A percentile compares a stretch with the other conserved stretches of the same genome.
phyloP scores from a whole-genome alignment of 2,113 vertebrate genomes.

The Solenodon paradoxus region DNA sequence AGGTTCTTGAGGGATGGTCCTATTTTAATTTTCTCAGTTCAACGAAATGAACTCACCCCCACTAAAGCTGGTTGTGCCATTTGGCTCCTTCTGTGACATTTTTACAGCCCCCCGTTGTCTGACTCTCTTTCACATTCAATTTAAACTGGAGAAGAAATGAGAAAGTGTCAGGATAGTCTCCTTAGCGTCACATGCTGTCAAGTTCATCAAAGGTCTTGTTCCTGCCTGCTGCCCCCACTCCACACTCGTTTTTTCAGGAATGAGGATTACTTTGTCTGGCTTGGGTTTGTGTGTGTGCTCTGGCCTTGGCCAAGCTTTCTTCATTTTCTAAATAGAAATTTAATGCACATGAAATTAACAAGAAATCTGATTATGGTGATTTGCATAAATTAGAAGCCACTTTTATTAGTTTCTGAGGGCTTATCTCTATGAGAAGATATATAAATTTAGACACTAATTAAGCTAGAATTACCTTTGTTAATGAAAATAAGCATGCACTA shows the following conservation, averaged over 20 bases:
- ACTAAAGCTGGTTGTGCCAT: background rate
- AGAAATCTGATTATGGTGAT: constrained; percentile 82
- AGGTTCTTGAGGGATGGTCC: background rate
- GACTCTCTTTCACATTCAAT: constrained; percentile 20
- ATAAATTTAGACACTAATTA: constrained; percentile 82
- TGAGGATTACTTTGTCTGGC: constrained; percentile 16
- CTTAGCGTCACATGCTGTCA: constrained; percentile 21
- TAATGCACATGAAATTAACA: constrained; percentile 78
- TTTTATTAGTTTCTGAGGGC: constrained; percentile 81
- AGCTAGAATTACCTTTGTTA: constrained; percentile 81
- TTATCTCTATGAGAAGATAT: constrained; percentile 77
- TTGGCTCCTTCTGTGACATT: constrained; percentile 4
- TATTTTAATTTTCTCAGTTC: constrained; percentile 29
- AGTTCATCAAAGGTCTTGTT: background rate
- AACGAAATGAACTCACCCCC: background rate
- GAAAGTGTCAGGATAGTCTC: background rate
- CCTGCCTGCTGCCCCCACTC: fast-evolving
- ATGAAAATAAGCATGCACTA: constrained; percentile 76
- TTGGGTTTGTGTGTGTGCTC: constrained; percentile 59
- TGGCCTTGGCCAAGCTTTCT: constrained; percentile 50
- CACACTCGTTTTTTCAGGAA: background rate
- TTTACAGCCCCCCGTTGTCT: background rate
- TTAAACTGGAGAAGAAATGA: constrained; percentile 42
- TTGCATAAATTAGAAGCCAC: constrained; percentile 80
- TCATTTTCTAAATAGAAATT: constrained; percentile 78